Evolutionary conservation across 1,140 invertebrate genomes (phyloP).

Genomic region (Stegodyphus mimosarum): DNA sequence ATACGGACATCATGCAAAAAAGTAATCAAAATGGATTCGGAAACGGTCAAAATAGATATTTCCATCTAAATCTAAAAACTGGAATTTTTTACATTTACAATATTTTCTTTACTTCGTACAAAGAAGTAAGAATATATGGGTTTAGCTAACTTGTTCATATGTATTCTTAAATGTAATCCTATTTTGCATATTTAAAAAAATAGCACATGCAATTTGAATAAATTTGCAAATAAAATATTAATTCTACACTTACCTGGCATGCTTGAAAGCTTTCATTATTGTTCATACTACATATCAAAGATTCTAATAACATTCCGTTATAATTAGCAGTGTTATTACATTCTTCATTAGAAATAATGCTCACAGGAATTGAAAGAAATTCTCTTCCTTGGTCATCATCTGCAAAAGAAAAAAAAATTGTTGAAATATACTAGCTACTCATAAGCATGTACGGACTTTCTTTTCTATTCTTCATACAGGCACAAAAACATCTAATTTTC

Average conservation of each 20-base stretch:
- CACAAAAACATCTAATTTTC: no score
- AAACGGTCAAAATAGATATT: no score
- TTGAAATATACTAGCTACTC: not conserved
- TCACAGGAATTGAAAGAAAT: conserved; percentile 34
- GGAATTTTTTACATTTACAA: no score
- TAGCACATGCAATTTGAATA: not conserved
- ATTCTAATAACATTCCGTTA: conserved; percentile 17
- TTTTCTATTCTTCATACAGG: no score
- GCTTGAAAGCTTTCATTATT: conserved; percentile 17
- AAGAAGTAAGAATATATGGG: no score
- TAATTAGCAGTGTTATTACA: conserved; percentile 44
- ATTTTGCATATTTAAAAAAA: not conserved
- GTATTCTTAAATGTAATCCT: no score
- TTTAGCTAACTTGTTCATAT: no score
- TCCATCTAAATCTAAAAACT: no score
- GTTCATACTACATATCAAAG: conserved; percentile 19
- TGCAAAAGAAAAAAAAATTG: not conserved
- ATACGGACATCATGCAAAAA: no score
- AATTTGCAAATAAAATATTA: not conserved
- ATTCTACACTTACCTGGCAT: conserved; percentile 22
- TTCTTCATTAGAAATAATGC: conserved; percentile 15
- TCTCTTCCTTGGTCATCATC: not conserved
- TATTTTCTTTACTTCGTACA: no score
- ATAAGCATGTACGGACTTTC: no score
- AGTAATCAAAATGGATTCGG: no score